Evolutionary conservation across 2,113 vertebrate genomes (phyloP), one percentile per base, ranked within the genome.

Genomic region (Octodon degus): DNA sequence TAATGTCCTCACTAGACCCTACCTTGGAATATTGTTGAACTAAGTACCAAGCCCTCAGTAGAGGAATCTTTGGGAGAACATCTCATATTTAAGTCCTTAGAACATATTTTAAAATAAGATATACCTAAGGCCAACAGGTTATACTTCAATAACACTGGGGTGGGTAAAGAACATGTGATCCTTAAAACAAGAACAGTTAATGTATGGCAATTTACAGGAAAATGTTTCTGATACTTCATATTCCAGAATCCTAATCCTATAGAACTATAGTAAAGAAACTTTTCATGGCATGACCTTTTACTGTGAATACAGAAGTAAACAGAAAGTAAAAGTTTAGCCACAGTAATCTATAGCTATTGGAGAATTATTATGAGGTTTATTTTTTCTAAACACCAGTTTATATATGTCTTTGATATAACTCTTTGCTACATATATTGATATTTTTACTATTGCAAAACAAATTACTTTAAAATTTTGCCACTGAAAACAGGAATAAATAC

Each of bases 361-460:
- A 95, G 55, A 95, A 58, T 62, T 62, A 95, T 8, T 14, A 74
- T 24, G 2, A 94, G 27, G 27, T 72, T 80, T 74, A 32, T 40
- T n/a, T 76, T n/a, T 94, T 89, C 70, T 80, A 88, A 79, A n/a
- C 50, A 80, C 67, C 55, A 68, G 47, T 67, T 93, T 74, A 85
- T 30, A 50, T 50, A 16, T 37, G 34, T 22, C 37, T 84, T 80
- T 58, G 37, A 90, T 91, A 22, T 94, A 90, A 94, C 53, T 92
- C 76, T 63, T 92, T 82, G 77, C 13, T 77, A 7, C 74, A 70
- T 34, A 27, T 76, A 94, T 30, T 92, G 27, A 24, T 79, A 43
- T 77, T 87, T 72, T 63, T 79, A 67, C 12, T 80, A 13, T 77
- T 87, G 1, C 2, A 79, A 74, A 87, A 96, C 82, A 84, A 79